Evolutionary conservation across 2,113 vertebrate species (phyloP), one percentile per base, ranked within the genome.

Genomic region (Marmota monax): DNA sequence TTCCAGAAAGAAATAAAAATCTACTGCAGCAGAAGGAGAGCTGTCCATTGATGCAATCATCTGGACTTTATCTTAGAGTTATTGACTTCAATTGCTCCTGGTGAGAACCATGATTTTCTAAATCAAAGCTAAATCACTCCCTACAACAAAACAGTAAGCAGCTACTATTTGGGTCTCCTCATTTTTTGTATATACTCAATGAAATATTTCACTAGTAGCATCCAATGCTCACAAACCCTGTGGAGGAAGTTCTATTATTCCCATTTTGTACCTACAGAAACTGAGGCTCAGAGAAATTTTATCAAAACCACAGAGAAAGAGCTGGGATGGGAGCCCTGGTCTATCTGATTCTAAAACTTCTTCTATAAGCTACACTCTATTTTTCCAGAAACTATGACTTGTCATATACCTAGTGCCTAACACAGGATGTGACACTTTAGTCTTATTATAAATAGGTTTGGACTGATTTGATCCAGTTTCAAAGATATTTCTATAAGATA

Each of bases 231-330:
- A n/a, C 2, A 39, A 74, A 80, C 1, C 1, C 27, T 72, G 2
- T 9, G 20, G 42, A 73, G 0, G 1, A 34, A 17, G 10, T 18
- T 22, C 73, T 34, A 18, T 65, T 58, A 20, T 22, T 3, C 6
- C 23, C 56, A 48, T 48, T 73, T 85, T 83, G 34, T 16, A 27
- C 2, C 39, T 18, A 25, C 4, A 80, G n/a, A 92, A 94, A 61
- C 16, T 9, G 17, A 88, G 11, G 8, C 27, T 90, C 2, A 29
- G 32, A 73, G 29, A 67, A 84, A 88, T 84, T 7, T 34, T 74
- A 58, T 65, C 34, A 90, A 84, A 95, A 90, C 18, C 73, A 79
- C 53, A 94, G 73, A 84, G 63, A 32, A 74, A 63, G 61, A 96
- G 9, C 67, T 37, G n/a, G 32, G 3, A 51, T 84, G 5, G 74